phyloP scores from a whole-genome alignment of 2,888 invertebrate species.

The Xestia rhomboidea region DNA sequence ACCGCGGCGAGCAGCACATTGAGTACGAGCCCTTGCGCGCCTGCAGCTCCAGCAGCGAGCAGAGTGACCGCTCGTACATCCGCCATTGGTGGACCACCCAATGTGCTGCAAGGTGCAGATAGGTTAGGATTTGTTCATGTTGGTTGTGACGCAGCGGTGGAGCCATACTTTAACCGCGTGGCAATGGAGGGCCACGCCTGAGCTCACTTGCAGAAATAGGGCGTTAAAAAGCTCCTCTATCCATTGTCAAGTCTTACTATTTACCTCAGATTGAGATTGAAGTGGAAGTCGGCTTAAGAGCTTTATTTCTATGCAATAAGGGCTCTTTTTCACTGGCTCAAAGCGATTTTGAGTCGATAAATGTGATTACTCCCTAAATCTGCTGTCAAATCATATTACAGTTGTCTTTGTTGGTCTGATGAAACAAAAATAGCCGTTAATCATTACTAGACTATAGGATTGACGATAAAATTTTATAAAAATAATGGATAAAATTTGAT shows the following conservation, averaged over 20 bases:
- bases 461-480: too few relatives aligned
- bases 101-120: slow-evolving; percentile 75
- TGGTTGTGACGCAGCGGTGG: neutral
- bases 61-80: slow-evolving; percentile 87
- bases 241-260: neutral
- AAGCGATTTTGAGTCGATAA: neutral
- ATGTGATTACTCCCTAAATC: neutral
- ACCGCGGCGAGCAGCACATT: slow-evolving; percentile 85
- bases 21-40: slow-evolving; percentile 83
- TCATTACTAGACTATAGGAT: too few relatives aligned
- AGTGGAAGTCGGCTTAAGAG: neutral
- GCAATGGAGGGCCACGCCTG: neutral
- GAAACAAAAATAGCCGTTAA: too few relatives aligned
- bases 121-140: neutral
- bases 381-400: neutral
- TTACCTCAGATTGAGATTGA: neutral
- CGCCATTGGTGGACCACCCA: slow-evolving; percentile 88
- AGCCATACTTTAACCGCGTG: slow-evolving; percentile 12
- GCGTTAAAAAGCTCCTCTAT: neutral
- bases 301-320: neutral
- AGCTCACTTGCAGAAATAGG: neutral
- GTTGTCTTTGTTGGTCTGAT: too few relatives aligned
- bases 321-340: neutral
- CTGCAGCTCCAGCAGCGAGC: slow-evolving; percentile 85
- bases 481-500: neutral